Percentiles rank a stretch among this genome's conserved stretches.
Conservation (phyloP, 2,888 invertebrate species). For the Stenoptilia bipunctidactyla region DNA sequence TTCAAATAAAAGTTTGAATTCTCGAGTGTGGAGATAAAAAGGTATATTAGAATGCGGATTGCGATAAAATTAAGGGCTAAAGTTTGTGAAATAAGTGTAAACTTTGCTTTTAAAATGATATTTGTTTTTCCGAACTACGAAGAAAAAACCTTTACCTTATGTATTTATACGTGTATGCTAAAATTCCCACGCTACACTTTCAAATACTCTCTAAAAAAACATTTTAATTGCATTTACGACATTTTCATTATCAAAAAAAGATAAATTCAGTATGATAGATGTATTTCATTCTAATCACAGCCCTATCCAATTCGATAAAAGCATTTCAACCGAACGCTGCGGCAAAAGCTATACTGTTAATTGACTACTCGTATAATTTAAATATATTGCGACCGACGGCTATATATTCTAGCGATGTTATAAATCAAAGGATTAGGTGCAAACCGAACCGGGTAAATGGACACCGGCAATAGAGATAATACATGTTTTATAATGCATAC, state of each 20-base stretch:
- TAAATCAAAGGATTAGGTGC: slow-evolving; percentile 67
- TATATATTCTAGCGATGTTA: slow-evolving; percentile 57
- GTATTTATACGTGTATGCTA: too few species aligned
- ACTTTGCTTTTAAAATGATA: too few species aligned
- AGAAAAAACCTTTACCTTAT: too few species aligned
- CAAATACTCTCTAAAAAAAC: too few species aligned
- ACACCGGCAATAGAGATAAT: slow-evolving; percentile 61
- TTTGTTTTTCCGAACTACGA: too few species aligned
- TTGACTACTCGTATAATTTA: slow-evolving; percentile 67
- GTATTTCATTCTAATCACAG: neutral
- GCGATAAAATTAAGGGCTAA: too few species aligned
- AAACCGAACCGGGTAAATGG: slow-evolving; percentile 44
- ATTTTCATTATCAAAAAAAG: neutral
- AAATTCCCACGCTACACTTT: too few species aligned
- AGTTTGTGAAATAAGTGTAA: too few species aligned
- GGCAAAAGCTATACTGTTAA: slow-evolving; percentile 61
- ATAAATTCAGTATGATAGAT: neutral
- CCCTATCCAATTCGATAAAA: neutral
- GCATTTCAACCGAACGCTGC: slow-evolving; percentile 12
- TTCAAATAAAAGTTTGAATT: slow-evolving; percentile 43
- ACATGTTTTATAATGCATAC: slow-evolving; percentile 65
- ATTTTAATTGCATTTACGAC: too few species aligned
- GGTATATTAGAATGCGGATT: slow-evolving; percentile 66
- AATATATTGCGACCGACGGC: slow-evolving; percentile 59
- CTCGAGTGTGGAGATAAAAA: slow-evolving; percentile 48